Evolutionary conservation across 2,113 vertebrate species (phyloP).

Genomic region (Formicarius rufipectus): DNA sequence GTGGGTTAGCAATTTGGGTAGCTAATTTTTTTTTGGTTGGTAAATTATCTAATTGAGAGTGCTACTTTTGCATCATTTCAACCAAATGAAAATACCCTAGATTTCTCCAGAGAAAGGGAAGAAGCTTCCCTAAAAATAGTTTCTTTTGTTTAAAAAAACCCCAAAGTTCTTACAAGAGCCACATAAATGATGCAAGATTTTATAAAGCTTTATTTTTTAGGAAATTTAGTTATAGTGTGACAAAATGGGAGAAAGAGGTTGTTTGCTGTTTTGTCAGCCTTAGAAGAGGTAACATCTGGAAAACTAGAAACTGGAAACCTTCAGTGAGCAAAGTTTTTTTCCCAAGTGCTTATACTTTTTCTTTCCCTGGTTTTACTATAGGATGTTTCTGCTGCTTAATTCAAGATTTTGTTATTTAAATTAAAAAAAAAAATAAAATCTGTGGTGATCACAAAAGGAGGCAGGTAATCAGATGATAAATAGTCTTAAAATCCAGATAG

Average conservation of each 20-base stretch:
- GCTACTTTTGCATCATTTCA: not conserved
- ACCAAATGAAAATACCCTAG: not conserved
- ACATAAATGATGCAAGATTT: not conserved
- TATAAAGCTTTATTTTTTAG: not conserved
- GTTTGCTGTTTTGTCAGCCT: not conserved
- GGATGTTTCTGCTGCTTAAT: not conserved
- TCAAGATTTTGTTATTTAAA: not conserved
- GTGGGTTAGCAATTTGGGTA: not conserved
- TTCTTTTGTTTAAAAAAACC: not conserved
- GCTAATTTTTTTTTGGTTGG: not conserved
- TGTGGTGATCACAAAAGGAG: not conserved
- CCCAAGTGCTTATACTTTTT: not conserved
- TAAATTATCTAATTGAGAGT: not conserved
- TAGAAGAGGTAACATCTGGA: not conserved
- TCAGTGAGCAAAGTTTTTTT: not conserved
- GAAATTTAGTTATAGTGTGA: not conserved
- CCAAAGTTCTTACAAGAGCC: not conserved
- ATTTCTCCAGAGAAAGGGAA: not conserved
- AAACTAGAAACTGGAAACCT: not conserved
- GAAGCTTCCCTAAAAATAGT: not conserved
- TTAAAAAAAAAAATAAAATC: no score
- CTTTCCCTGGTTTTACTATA: not conserved
- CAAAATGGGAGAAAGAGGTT: not conserved
- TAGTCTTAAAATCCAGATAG: not conserved
- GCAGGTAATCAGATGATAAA: not conserved